Evolutionary conservation across 2,888 invertebrate species (phyloP).

Genomic region (Adelognathus sp.): DNA sequence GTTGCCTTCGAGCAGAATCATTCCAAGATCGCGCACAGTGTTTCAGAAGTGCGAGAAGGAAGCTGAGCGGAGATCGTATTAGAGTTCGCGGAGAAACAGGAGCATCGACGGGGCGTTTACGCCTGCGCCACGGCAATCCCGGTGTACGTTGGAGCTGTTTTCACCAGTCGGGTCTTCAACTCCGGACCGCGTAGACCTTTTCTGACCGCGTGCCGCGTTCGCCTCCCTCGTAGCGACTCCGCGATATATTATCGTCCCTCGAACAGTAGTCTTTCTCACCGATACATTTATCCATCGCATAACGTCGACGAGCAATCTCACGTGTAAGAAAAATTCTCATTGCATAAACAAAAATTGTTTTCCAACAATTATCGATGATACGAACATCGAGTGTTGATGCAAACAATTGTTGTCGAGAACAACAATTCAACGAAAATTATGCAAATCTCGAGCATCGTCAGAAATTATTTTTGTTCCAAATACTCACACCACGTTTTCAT

Average conservation of each 20-base stretch:
- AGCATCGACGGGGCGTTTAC: slow-evolving; percentile 44
- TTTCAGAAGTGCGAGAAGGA: slow-evolving; percentile 13
- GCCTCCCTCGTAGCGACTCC: slow-evolving; percentile 24
- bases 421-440: neutral
- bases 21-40: neutral
- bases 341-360: neutral
- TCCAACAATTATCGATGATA: neutral
- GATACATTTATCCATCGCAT: neutral
- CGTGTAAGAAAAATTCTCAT: slow-evolving; percentile 9
- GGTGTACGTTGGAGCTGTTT: slow-evolving; percentile 66
- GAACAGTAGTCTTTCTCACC: neutral
- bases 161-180: slow-evolving; percentile 78
- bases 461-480: neutral
- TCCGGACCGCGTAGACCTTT: slow-evolving; percentile 76
- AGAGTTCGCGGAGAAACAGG: slow-evolving; percentile 34
- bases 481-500: too few species aligned
- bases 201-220: slow-evolving; percentile 43
- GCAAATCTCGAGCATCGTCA: neutral
- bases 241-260: slow-evolving; percentile 7
- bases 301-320: neutral
- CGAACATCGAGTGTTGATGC: neutral
- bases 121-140: slow-evolving; percentile 59
- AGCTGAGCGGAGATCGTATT: slow-evolving; percentile 34
- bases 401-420: neutral
- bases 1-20: neutral